A percentile compares a stretch with the other conserved stretches of the same genome.
Evolutionary conservation across 2,888 invertebrate species (phyloP).

Genomic region (Amphipoea lucens): DNA sequence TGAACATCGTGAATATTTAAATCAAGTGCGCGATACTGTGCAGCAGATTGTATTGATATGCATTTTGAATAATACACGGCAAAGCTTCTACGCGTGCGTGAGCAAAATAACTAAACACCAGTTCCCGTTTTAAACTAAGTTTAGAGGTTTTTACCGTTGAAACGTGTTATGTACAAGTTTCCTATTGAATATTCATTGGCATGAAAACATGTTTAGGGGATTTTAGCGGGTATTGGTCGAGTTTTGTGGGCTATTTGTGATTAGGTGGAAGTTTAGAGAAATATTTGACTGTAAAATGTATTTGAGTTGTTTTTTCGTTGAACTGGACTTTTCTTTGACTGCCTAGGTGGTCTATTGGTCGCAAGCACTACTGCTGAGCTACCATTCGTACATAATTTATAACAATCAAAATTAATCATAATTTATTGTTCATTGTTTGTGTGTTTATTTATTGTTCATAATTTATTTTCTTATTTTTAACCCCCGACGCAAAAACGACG

Average conservation of each 20-base stretch:
- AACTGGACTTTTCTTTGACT: not conserved
- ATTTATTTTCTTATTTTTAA: no score
- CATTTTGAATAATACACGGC: slow-evolving; percentile 55
- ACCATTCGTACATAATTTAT: no score
- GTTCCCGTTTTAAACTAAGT: slow-evolving; percentile 36
- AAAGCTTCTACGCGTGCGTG: slow-evolving; percentile 57
- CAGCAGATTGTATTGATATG: slow-evolving; percentile 50
- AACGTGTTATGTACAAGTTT: slow-evolving; percentile 19
- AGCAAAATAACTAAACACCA: slow-evolving; percentile 57
- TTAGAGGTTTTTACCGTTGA: slow-evolving; percentile 35
- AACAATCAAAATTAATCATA: no score
- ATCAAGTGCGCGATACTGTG: slow-evolving; percentile 31
- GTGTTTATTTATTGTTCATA: no score
- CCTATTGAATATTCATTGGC: slow-evolving; percentile 47
- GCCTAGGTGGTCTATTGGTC: not conserved
- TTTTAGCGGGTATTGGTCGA: not conserved
- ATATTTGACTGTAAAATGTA: not conserved
- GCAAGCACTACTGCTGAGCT: no score
- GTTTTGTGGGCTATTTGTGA: slow-evolving; percentile 20
- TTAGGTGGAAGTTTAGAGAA: not conserved
- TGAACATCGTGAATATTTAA: slow-evolving; percentile 35
- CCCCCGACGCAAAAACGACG: no score
- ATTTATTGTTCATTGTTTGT: no score
- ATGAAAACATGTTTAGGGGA: slow-evolving; percentile 25
- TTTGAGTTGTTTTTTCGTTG: not conserved